Percentiles rank a stretch among this genome's conserved stretches.
These are phyloP conservation scores for Pterocles orientalis DNA, from an alignment of 2,113 vertebrate species.

Conservation along the genomic window DNA sequence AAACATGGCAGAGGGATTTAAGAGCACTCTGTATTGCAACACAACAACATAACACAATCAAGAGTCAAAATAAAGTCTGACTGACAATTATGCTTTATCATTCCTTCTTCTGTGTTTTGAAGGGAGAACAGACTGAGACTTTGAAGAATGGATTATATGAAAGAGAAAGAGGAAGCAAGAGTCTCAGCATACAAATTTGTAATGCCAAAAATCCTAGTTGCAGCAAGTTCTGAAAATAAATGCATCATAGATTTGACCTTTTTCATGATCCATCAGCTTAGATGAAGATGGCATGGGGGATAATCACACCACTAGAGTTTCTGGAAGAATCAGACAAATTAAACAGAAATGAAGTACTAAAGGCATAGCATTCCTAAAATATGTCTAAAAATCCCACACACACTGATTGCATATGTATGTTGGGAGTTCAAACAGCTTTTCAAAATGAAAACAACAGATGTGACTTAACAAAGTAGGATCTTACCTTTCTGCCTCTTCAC, in stretches of 20 bases:
- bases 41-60: neutral
- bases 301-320: neutral
- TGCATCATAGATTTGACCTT: neutral
- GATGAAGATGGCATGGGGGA: neutral
- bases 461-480: conserved; percentile 31
- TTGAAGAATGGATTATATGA: neutral
- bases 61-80: conserved; percentile 9
- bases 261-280: neutral
- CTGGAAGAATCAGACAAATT: neutral
- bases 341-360: neutral
- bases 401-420: neutral
- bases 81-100: neutral
- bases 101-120: neutral
- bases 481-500: conserved; percentile 98
- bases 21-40: neutral
- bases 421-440: neutral
- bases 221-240: neutral
- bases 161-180: neutral
- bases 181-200: neutral
- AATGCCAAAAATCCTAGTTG: neutral
- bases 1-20: neutral
- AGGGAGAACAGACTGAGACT: neutral
- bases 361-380: neutral
- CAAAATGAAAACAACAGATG: conserved; percentile 35
- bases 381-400: neutral